Evolutionary conservation across 1,140 invertebrate genomes (phyloP), one percentile per base, ranked within the genome.

Genomic region (Pentalonia nigronervosa): DNA sequence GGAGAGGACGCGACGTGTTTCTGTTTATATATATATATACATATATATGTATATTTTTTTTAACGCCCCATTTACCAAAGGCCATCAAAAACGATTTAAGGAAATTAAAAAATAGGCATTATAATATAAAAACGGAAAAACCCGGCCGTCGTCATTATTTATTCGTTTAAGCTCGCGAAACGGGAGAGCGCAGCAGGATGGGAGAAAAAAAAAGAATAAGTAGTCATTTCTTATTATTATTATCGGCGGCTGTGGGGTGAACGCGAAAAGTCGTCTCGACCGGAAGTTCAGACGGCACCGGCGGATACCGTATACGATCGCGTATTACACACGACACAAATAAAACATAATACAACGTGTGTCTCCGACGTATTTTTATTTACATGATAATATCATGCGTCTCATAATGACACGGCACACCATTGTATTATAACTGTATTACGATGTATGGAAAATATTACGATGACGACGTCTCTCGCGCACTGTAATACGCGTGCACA

Each of bases 81-180:
- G 67, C 67, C 91, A 92, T 92, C 76, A 92, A 83, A 92, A 92
- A 92, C 34, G 60, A 76, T 92, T 92, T 92, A 92, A 92, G 76
- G 34, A 92, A 92, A 83, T 92, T 92, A 92, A 92, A 92, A 83
- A 92, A 50, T 92, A 81, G n/a, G n/a, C 50, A 83, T 92, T 92
- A 84, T 53, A 53, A 53, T 92, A 84, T 53, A 56, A 92, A 92
- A 92, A 83, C 41, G 23, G 47, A 81, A 91, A 91, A 53, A 41
- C 34, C 21, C 60, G 11, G 45, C 50, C 36, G 30, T 14, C 21
- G 91, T 76, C 48, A 92, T 91, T 92, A 84, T 92, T 92, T 81
- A 92, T 81, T 76, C 91, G 91, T 92, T 60, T 90, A 25, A 90
- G 88, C 34, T 3, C 30, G 60, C 60, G n/a, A 36, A 36, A 56